Conservation (phyloP, 2,113 vertebrate genomes). For the Dasyprocta punctata region DNA sequence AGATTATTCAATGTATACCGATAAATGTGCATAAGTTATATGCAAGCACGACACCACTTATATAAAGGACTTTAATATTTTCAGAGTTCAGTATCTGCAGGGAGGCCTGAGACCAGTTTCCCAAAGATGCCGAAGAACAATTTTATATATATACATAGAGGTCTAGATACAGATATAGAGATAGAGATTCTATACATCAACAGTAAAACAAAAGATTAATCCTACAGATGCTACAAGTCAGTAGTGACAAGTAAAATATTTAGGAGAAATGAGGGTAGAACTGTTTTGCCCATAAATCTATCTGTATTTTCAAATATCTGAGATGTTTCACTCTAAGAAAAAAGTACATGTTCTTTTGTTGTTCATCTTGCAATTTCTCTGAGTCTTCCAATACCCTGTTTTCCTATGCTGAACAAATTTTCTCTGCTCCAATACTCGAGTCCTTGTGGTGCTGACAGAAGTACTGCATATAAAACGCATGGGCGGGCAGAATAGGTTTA, state of each 20-base stretch:
- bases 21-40: background rate
- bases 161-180: too few species aligned
- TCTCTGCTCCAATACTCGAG: background rate
- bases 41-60: background rate
- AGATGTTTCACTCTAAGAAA: background rate
- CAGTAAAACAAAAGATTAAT: background rate
- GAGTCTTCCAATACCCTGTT: background rate
- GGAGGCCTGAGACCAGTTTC: background rate
- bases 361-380: background rate
- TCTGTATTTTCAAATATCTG: background rate
- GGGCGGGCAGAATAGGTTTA: conserved; percentile 85
- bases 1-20: background rate
- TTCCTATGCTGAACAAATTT: background rate
- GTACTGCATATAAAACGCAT: conserved; percentile 80
- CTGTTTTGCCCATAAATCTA: background rate
- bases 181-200: background rate
- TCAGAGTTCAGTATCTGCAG: background rate
- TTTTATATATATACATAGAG: too few species aligned
- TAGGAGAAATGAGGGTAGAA: background rate
- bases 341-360: background rate
- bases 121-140: background rate
- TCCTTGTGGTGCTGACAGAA: conserved; percentile 59
- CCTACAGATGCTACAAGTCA: background rate
- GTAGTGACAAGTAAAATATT: background rate
- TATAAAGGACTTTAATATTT: background rate